These are phyloP conservation scores for Fragum fragum DNA, from an alignment of 2,888 invertebrate genomes.

Conservation along the genomic window DNA sequence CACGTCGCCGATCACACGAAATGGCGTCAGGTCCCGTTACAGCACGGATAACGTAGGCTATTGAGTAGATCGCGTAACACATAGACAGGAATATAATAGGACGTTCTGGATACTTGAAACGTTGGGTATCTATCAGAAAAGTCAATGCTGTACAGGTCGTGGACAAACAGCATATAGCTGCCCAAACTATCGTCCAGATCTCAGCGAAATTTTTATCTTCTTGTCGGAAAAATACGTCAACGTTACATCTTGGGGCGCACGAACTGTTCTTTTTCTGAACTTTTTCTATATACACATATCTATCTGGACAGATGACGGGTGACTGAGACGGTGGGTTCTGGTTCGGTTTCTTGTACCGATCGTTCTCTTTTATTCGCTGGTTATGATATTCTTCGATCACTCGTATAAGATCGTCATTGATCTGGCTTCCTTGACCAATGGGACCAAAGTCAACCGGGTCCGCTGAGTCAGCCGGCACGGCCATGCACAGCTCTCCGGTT, in stretches of 20 bases:
- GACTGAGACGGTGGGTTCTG: slow-evolving; percentile 22
- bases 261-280: slow-evolving; percentile 76
- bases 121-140: slow-evolving; percentile 86
- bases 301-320: slow-evolving; percentile 74
- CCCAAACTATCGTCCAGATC: slow-evolving; percentile 92
- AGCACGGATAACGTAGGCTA: slow-evolving; percentile 87
- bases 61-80: slow-evolving; percentile 86
- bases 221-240: slow-evolving; percentile 90
- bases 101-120: slow-evolving; percentile 87
- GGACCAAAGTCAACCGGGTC: slow-evolving; percentile 74
- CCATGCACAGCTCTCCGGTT: slow-evolving; percentile 92
- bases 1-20: slow-evolving; percentile 89
- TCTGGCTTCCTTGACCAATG: slow-evolving; percentile 31
- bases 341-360: slow-evolving; percentile 6
- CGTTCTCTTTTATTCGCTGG: slow-evolving; percentile 25
- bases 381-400: slow-evolving; percentile 31
- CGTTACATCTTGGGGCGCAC: slow-evolving; percentile 89
- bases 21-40: slow-evolving; percentile 83
- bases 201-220: slow-evolving; percentile 91
- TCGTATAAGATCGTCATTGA: slow-evolving; percentile 13
- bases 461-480: slow-evolving; percentile 87
- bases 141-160: slow-evolving; percentile 86
- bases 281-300: slow-evolving; percentile 83
- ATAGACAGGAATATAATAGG: slow-evolving; percentile 87
- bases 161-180: slow-evolving; percentile 91